phyloP scores from a whole-genome alignment of 2,797 vertebrate species.

The Coregonus sp. region DNA sequence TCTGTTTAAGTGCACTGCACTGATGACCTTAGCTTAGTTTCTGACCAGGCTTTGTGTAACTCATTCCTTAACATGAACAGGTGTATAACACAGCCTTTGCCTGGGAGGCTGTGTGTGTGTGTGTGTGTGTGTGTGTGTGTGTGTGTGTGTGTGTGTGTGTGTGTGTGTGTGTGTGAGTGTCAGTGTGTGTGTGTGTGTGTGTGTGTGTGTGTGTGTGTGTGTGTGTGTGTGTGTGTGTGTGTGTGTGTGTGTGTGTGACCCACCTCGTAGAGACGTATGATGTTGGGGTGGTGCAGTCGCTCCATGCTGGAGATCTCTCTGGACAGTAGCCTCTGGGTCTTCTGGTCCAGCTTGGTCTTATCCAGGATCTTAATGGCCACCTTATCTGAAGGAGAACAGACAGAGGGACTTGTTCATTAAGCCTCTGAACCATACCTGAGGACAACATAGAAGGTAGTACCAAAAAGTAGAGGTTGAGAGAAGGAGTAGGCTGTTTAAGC shows the following conservation, averaged over 20 bases:
- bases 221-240: background rate
- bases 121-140: background rate
- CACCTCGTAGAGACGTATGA: conserved; percentile 94
- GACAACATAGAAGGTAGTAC: background rate
- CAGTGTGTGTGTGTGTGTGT: background rate
- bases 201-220: background rate
- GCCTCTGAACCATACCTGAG: too few species aligned
- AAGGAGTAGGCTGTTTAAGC: too few species aligned
- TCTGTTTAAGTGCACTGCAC: too few species aligned
- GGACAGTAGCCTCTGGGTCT: conserved; percentile 91
- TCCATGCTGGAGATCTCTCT: conserved; percentile 99
- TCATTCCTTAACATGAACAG: too few species aligned
- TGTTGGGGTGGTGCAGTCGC: conserved; percentile 92
- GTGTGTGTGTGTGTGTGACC: conserved; percentile 5
- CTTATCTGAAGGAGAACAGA: conserved; percentile 80
- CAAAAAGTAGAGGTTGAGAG: background rate
- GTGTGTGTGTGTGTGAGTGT: background rate
- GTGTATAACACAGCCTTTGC: too few species aligned
- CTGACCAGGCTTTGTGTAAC: too few species aligned
- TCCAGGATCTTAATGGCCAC: conserved; percentile 98
- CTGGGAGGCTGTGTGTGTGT: background rate
- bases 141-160: conserved; percentile 1
- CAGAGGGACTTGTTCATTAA: background rate
- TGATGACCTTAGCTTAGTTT: too few species aligned
- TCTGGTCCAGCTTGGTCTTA: conserved; percentile 95